Conservation (phyloP, 2,113 vertebrate species). For the Rhizomys pruinosus region DNA sequence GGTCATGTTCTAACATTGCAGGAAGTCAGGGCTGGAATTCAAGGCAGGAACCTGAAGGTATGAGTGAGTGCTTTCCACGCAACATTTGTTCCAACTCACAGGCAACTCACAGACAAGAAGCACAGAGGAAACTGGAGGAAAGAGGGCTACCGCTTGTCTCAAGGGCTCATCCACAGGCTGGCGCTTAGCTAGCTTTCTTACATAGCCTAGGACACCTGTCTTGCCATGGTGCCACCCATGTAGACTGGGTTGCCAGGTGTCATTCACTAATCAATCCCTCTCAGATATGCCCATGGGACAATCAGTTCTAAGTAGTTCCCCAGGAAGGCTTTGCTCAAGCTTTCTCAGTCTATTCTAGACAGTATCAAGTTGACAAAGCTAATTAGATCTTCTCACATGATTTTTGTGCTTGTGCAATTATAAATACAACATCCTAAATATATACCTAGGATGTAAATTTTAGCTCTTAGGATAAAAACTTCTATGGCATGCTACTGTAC, state of each 20-base stretch:
- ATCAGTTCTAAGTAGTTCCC: background rate
- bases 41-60: no score
- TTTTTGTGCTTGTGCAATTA: background rate
- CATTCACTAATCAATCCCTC: background rate
- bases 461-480: background rate
- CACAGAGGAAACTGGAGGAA: background rate
- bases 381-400: background rate
- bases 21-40: background rate
- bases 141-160: background rate
- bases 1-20: background rate
- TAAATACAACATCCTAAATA: no score
- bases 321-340: no score
- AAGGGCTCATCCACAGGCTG: background rate
- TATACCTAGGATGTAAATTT: background rate
- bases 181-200: background rate
- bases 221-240: fast-evolving
- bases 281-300: background rate
- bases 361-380: background rate
- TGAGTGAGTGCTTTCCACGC: no score
- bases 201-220: background rate
- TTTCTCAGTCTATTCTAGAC: background rate
- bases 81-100: background rate
- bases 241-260: background rate
- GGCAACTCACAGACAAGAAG: background rate
- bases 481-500: background rate